Percentiles rank a stretch among this genome's conserved stretches.
Conservation (phyloP, 37 sponge, comb jelly and placozoan species). For the Beroe forskalii region DNA sequence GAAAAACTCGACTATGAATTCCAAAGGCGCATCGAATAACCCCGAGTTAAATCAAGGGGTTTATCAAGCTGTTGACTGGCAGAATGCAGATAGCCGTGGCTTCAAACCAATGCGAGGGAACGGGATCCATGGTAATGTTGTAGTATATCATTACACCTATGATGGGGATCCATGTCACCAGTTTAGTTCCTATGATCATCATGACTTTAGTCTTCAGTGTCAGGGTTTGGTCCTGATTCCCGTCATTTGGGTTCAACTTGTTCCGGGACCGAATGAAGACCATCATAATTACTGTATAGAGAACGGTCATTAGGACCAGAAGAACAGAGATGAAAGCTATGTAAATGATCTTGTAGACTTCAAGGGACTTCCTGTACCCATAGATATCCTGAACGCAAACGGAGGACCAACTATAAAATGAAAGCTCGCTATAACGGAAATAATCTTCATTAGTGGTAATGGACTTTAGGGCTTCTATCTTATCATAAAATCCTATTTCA, state of each 20-base stretch:
- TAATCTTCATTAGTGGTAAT: background rate
- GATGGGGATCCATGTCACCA: background rate
- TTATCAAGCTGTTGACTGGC: background rate
- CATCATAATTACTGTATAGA: background rate
- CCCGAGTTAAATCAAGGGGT: too few relatives aligned
- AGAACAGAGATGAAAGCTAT: background rate
- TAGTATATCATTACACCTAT: background rate
- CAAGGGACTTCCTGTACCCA: background rate
- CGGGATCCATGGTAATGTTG: background rate
- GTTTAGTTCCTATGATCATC: background rate
- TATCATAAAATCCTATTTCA: background rate
- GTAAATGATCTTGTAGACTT: background rate
- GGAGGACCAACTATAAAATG: slow-evolving; percentile 21
- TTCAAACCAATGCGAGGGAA: background rate
- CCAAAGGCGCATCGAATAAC: too few relatives aligned
- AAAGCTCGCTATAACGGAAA: background rate
- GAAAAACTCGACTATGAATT: too few relatives aligned
- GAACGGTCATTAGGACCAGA: background rate
- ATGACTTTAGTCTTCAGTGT: background rate
- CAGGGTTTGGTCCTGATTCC: background rate
- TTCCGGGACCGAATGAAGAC: background rate
- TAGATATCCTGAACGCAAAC: slow-evolving; percentile 7
- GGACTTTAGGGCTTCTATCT: background rate
- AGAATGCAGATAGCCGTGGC: slow-evolving; percentile 24
- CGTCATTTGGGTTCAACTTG: background rate